Percentiles rank a stretch among this genome's conserved stretches.
These are phyloP conservation scores for Actinostola sp. DNA, from an alignment of 92 coral and sea anemone species.

Conservation along the genomic window DNA sequence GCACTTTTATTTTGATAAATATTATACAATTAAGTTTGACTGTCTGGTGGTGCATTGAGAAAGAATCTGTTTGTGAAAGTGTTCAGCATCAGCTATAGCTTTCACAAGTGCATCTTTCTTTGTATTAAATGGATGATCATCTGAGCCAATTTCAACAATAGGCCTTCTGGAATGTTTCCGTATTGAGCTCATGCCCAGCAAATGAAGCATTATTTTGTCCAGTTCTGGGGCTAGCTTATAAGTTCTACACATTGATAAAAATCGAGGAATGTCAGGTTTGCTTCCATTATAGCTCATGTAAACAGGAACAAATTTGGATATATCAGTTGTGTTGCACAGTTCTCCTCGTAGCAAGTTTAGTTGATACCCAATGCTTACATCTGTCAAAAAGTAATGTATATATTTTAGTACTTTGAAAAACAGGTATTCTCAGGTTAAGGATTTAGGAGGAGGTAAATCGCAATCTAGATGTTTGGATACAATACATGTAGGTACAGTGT, in stretches of 20 bases:
- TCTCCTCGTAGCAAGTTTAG: slow-evolving; percentile 77
- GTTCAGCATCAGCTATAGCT: slow-evolving; percentile 59
- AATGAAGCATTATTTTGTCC: slow-evolving; percentile 71
- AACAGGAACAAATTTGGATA: slow-evolving; percentile 71
- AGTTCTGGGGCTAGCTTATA: slow-evolving; percentile 64
- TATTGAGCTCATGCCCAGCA: slow-evolving; percentile 62
- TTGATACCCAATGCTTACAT: slow-evolving; percentile 64
- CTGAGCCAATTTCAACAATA: slow-evolving; percentile 61
- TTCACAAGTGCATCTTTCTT: slow-evolving; percentile 58
- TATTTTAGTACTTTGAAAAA: neutral
- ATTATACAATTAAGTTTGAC: slow-evolving; percentile 13
- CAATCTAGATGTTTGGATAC: no score
- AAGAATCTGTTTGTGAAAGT: slow-evolving; percentile 26
- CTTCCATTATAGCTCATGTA: slow-evolving; percentile 69
- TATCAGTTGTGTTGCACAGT: slow-evolving; percentile 59
- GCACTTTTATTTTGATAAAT: no score
- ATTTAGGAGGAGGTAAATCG: no score
- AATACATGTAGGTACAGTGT: no score
- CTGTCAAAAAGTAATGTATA: slow-evolving; percentile 26
- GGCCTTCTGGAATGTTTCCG: slow-evolving; percentile 66
- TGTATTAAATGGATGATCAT: slow-evolving; percentile 69
- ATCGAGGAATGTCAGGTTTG: slow-evolving; percentile 72
- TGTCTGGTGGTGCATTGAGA: neutral
- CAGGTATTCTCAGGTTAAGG: no score
- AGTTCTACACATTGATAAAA: slow-evolving; percentile 55